Percentiles rank a stretch among this genome's conserved stretches.
These are phyloP conservation scores for Tetrax tetrax DNA, from an alignment of 2,113 vertebrate species.

Conservation along the genomic window DNA sequence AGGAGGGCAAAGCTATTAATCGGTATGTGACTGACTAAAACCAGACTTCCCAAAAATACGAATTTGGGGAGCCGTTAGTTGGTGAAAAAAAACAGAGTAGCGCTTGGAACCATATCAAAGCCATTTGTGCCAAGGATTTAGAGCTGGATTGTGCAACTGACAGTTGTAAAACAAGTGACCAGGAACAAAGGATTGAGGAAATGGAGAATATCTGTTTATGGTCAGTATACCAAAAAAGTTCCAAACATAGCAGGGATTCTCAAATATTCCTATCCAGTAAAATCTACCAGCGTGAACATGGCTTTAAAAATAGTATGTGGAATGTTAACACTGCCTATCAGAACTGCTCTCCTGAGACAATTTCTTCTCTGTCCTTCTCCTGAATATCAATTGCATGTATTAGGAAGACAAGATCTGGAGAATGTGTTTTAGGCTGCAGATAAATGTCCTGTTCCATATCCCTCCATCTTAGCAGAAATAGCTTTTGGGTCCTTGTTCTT, in stretches of 20 bases:
- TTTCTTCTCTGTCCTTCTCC: neutral
- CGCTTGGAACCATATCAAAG: neutral
- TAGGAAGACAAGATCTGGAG: neutral
- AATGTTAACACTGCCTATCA: neutral
- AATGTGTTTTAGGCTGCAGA: neutral
- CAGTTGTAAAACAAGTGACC: neutral
- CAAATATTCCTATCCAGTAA: neutral
- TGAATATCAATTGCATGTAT: neutral
- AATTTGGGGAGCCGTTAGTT: neutral
- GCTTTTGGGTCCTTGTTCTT: neutral
- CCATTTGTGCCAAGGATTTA: neutral
- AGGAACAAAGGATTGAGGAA: neutral
- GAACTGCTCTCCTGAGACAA: neutral
- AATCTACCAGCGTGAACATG: neutral
- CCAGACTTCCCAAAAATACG: neutral
- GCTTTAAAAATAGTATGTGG: neutral
- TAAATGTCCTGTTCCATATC: neutral
- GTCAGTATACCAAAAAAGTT: neutral
- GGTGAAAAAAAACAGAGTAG: neutral
- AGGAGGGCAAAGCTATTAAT: neutral
- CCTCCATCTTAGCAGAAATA: neutral
- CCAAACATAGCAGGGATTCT: neutral
- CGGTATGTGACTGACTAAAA: constrained; percentile 6
- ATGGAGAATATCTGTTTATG: neutral
- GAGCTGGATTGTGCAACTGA: neutral